Conservation (phyloP, 1,140 invertebrate genomes). For the Leguminivora glycinivorella region DNA sequence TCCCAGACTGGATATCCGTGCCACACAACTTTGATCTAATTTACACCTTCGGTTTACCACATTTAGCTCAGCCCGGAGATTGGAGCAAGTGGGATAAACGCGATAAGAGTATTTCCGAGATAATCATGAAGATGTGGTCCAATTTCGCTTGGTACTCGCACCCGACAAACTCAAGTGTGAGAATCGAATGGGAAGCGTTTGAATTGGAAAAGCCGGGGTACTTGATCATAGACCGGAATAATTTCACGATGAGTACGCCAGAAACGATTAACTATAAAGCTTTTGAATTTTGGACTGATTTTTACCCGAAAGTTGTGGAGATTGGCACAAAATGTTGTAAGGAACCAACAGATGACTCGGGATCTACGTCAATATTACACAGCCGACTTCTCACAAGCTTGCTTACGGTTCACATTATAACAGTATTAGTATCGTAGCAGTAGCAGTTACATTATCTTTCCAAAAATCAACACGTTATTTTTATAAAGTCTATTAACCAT, state of each 20-base stretch:
- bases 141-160: slow-evolving; percentile 86
- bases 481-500: slow-evolving; percentile 62
- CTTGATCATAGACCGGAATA: slow-evolving; percentile 84
- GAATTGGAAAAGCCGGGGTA: slow-evolving; percentile 81
- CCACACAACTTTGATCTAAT: slow-evolving; percentile 89
- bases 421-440: slow-evolving; percentile 51
- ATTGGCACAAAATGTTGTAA: slow-evolving; percentile 86
- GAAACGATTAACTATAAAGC: slow-evolving; percentile 85
- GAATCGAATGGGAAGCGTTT: slow-evolving; percentile 86
- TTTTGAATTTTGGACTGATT: slow-evolving; percentile 89
- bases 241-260: slow-evolving; percentile 85
- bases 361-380: slow-evolving; percentile 43
- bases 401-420: slow-evolving; percentile 48
- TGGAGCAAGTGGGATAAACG: slow-evolving; percentile 84
- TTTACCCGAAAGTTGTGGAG: slow-evolving; percentile 86
- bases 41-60: slow-evolving; percentile 88
- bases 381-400: slow-evolving; percentile 46
- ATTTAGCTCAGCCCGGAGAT: slow-evolving; percentile 79
- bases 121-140: slow-evolving; percentile 87
- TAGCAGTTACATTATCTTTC: slow-evolving; percentile 27
- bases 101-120: slow-evolving; percentile 87
- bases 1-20: slow-evolving; percentile 87
- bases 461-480: slow-evolving; percentile 58
- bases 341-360: slow-evolving; percentile 69
- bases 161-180: slow-evolving; percentile 83